These are phyloP conservation scores for Colius striatus DNA, from an alignment of 2,113 vertebrate species.

Conservation along the genomic window DNA sequence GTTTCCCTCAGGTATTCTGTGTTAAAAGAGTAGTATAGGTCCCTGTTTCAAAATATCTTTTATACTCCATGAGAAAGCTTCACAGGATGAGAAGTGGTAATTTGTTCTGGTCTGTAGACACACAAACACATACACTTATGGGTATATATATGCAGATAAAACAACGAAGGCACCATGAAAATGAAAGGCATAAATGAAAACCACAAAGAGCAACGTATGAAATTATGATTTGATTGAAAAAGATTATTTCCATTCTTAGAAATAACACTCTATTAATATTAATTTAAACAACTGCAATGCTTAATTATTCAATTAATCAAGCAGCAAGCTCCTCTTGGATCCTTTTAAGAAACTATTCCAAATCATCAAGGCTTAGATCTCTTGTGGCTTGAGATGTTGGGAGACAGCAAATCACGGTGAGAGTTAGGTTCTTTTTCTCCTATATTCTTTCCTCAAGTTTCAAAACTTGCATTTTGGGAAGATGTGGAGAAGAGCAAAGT, in stretches of 20 bases:
- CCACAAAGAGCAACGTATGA: not conserved
- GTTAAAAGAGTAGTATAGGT: not conserved
- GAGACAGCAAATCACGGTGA: not conserved
- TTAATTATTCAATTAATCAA: conserved; percentile 16
- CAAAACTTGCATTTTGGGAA: not conserved
- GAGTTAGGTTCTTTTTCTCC: fast-evolving
- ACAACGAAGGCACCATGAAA: not conserved
- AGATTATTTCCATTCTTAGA: not conserved
- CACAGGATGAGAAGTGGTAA: not conserved
- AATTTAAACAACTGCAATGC: not conserved
- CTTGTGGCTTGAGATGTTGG: not conserved
- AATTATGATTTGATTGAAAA: not conserved
- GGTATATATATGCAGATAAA: not conserved
- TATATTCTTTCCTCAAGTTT: not conserved
- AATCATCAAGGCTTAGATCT: not conserved
- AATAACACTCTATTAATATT: not conserved
- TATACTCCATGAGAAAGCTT: not conserved
- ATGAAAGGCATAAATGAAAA: not conserved
- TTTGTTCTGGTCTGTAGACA: not conserved
- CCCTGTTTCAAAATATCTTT: not conserved
- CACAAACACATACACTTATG: not conserved
- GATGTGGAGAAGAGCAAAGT: not conserved
- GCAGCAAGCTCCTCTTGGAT: not conserved
- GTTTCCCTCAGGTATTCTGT: not conserved
- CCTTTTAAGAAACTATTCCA: not conserved